A percentile compares a stretch with the other conserved stretches of the same genome.
Conservation (phyloP, 2,888 invertebrate genomes). For the Calliopum simillimum region DNA sequence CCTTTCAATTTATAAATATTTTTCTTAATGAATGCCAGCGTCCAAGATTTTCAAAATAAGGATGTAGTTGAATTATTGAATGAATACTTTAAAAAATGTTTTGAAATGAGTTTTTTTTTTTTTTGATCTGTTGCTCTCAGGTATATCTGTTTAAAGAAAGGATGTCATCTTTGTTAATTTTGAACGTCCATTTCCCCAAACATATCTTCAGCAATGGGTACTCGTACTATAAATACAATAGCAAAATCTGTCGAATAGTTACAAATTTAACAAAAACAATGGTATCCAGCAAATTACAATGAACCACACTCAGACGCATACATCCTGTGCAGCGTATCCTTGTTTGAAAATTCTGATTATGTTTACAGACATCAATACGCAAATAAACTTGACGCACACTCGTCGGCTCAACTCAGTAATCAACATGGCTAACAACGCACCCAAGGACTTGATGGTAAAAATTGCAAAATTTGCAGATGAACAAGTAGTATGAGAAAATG, state of each 20-base stretch:
- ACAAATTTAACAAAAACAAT: neutral
- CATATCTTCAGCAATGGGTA: neutral
- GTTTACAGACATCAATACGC: slow-evolving; percentile 60
- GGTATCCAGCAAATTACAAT: slow-evolving; percentile 1
- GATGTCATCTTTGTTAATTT: no score
- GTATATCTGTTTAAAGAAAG: no score
- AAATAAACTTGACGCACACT: slow-evolving; percentile 43
- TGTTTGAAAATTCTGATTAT: slow-evolving; percentile 63
- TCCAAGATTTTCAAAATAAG: no score
- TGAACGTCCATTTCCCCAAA: no score
- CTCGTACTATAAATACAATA: neutral
- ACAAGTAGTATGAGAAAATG: neutral
- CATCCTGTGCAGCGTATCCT: slow-evolving; percentile 18
- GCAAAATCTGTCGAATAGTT: neutral
- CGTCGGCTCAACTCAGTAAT: neutral
- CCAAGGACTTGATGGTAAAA: slow-evolving; percentile 17
- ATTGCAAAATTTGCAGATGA: neutral
- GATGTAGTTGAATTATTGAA: no score
- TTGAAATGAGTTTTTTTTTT: no score
- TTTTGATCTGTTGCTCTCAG: no score
- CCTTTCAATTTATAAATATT: no score
- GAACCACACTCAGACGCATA: neutral
- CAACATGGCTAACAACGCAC: neutral
- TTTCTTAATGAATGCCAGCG: no score
- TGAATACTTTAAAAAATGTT: no score